Conservation (phyloP, 2,797 vertebrate genomes). For the Cuculus canorus region DNA sequence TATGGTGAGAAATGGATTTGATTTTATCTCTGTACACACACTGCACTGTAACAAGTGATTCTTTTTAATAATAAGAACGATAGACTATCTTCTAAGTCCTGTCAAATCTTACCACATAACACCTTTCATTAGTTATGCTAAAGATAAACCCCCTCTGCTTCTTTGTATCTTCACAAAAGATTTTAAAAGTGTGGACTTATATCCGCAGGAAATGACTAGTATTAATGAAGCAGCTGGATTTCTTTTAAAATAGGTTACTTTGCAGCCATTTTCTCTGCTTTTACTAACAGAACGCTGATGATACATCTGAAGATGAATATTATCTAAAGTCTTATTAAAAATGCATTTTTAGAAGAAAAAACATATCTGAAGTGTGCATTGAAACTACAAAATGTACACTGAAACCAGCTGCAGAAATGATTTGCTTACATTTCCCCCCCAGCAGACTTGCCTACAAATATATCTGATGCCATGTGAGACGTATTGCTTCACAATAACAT, state of each 20-base stretch:
- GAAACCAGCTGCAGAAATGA: slow-evolving; percentile 48
- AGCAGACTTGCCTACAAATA: slow-evolving; percentile 49
- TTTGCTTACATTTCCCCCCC: not conserved
- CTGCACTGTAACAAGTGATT: not conserved
- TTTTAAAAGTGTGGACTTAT: slow-evolving; percentile 15
- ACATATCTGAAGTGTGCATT: slow-evolving; percentile 29
- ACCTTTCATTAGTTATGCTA: slow-evolving; percentile 14
- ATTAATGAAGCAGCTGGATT: slow-evolving; percentile 55
- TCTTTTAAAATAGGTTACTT: slow-evolving; percentile 42
- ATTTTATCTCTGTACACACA: not conserved
- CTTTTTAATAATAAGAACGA: slow-evolving; percentile 40
- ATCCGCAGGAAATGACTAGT: slow-evolving; percentile 31
- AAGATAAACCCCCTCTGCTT: slow-evolving; percentile 39
- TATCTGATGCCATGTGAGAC: not conserved
- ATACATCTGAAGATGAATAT: slow-evolving; percentile 27
- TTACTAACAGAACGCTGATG: slow-evolving; percentile 58
- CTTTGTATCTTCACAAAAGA: slow-evolving; percentile 43
- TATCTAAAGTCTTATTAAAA: slow-evolving; percentile 23
- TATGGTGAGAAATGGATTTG: not conserved
- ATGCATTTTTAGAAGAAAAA: slow-evolving; percentile 56
- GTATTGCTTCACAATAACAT: slow-evolving; percentile 15
- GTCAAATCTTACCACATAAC: not conserved
- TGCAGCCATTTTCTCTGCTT: slow-evolving; percentile 34
- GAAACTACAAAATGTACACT: slow-evolving; percentile 22
- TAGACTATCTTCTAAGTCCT: not conserved